Evolutionary conservation across 2,113 vertebrate species (phyloP), one percentile per base, ranked within the genome.

Genomic region (Pholis gunnellus): DNA sequence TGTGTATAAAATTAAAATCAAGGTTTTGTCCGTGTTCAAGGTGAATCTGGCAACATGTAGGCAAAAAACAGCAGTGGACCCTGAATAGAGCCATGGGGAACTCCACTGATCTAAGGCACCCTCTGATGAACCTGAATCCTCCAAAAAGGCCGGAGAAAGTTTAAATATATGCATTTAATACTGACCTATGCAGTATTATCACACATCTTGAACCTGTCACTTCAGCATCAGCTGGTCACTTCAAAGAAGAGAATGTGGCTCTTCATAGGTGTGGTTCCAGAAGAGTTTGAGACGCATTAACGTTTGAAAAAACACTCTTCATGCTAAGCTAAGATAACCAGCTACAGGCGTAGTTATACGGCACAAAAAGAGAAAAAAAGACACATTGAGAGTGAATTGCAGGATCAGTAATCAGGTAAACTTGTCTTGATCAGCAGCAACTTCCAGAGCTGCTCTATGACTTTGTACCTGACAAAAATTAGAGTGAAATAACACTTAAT

Each of bases 11-110:
- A 52, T 64, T 4, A 1, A 52, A 36, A 38, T 38, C 29, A 61
- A 7, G 50, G 14, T 6, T 36, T 0, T 27, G 5, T 50, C 14
- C 2, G 0, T 14, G 10, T 25, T 14, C 20, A 25, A 64, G 1
- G 2, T 52, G 9, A 36, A 52, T 25, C 5, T 48, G 20, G 71
- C n/a, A 46, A 73, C 13, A 52, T 15, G 4, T 10, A 31, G 27
- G n/a, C 44, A 64, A 29, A 18, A 75, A 75, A 75, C 46, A 52
- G 7, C 5, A 50, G 29, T 63, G 59, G 46, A 6, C 52, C 75
- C 13, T 31, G 27, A 15, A 68, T 6, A 31, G 7, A 48, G 27
- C 42, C 42, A 60, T 14, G 54, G 54, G 22, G n/a, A 50, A 40
- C 42, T 52, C 42, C 31, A 34, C 50, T 57, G 50, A 66, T 15